Percentiles rank a stretch among this genome's conserved stretches.
These are phyloP conservation scores for Xiphophorus couchianus DNA, from an alignment of 2,113 vertebrate genomes.

Conservation along the genomic window DNA sequence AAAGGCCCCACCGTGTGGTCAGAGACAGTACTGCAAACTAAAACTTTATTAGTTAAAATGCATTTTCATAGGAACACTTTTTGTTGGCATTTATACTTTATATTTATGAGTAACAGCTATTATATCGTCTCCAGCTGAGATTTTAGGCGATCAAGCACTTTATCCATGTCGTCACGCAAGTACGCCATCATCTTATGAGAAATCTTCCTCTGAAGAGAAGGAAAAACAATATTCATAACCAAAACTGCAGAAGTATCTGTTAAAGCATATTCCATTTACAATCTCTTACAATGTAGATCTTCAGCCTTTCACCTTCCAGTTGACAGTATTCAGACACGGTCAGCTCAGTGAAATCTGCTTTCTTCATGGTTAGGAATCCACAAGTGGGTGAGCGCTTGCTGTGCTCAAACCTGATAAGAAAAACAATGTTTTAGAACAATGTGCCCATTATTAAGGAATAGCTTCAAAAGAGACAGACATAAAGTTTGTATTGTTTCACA, in stretches of 20 bases:
- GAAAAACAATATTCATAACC: not conserved
- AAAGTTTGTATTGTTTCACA: too few relatives aligned
- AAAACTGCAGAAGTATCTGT: not conserved
- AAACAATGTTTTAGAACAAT: not conserved
- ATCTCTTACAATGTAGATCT: slow-evolving; percentile 79
- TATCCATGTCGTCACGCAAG: slow-evolving; percentile 71
- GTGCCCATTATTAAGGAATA: not conserved
- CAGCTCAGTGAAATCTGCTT: slow-evolving; percentile 71
- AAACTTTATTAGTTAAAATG: not conserved
- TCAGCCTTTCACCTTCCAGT: slow-evolving; percentile 80
- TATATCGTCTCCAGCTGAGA: slow-evolving; percentile 38
- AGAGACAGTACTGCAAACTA: slow-evolving; percentile 42
- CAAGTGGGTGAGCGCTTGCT: slow-evolving; percentile 74
- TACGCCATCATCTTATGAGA: slow-evolving; percentile 71
- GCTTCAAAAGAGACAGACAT: too few relatives aligned
- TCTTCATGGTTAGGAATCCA: slow-evolving; percentile 77
- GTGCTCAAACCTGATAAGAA: slow-evolving; percentile 76
- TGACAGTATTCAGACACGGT: slow-evolving; percentile 79
- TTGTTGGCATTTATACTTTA: not conserved
- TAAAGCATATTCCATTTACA: not conserved
- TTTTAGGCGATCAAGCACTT: slow-evolving; percentile 48
- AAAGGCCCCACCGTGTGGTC: slow-evolving; percentile 66
- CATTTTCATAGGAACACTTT: not conserved
- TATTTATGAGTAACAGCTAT: not conserved
- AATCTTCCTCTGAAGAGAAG: slow-evolving; percentile 67